Conservation (phyloP, 2,113 vertebrate species). For the Ailurus styani region DNA sequence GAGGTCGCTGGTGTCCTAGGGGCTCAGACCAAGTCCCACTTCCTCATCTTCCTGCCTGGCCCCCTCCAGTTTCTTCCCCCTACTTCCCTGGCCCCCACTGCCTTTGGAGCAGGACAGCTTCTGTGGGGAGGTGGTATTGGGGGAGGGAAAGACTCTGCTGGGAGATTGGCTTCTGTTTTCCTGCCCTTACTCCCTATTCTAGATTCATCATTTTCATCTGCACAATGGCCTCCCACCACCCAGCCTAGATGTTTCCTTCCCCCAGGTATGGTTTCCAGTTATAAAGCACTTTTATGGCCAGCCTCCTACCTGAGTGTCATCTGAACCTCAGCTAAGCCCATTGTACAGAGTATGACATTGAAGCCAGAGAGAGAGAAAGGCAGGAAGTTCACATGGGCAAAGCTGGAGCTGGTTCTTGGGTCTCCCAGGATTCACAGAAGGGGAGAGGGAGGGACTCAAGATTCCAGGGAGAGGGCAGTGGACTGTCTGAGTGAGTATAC, state of each 20-base stretch:
- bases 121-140: not conserved
- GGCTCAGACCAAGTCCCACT: not conserved
- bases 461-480: not conserved
- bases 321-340: slow-evolving; percentile 13
- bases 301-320: not conserved
- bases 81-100: accelerated
- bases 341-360: slow-evolving; percentile 33
- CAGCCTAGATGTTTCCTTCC: not conserved
- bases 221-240: not conserved
- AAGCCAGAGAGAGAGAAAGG: slow-evolving; percentile 37
- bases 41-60: not conserved
- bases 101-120: not conserved
- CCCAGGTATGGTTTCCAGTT: not conserved
- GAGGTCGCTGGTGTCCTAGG: not conserved
- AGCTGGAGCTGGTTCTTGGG: not conserved
- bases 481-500: not conserved
- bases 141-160: not conserved
- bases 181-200: not conserved
- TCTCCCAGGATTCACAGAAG: not conserved
- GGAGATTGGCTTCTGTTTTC: not conserved
- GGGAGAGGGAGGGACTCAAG: not conserved
- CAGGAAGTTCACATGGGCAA: not conserved
- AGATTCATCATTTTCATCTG: not conserved
- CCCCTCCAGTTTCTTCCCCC: not conserved
- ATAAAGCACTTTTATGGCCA: not conserved